Conservation (phyloP, 2,888 invertebrate species). For the Dyspetes luteomarginatus region DNA sequence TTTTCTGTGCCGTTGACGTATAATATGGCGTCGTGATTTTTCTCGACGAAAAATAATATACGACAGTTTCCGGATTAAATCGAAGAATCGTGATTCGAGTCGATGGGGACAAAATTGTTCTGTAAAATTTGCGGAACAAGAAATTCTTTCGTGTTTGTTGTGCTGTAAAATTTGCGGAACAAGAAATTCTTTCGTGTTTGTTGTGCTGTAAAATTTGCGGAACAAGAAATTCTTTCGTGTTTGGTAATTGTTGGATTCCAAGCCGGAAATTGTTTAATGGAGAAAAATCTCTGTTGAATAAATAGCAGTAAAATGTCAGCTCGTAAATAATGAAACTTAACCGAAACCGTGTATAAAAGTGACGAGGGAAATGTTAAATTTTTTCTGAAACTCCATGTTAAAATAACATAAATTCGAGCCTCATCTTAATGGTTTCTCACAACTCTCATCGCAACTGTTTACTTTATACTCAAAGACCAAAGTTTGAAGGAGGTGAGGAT, state of each 20-base stretch:
- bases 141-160: too few species aligned
- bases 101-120: too few species aligned
- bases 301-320: background rate
- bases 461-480: slow-evolving; percentile 3
- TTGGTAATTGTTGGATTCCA: too few species aligned
- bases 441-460: background rate
- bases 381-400: background rate
- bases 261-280: too few species aligned
- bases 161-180: too few species aligned
- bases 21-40: slow-evolving; percentile 10
- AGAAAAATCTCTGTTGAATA: too few species aligned
- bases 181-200: too few species aligned
- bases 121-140: too few species aligned
- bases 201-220: too few species aligned
- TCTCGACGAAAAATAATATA: slow-evolving; percentile 19
- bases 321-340: background rate
- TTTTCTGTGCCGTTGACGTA: slow-evolving; percentile 10
- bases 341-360: background rate
- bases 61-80: background rate
- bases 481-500: background rate
- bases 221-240: too few species aligned
- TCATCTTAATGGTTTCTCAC: background rate
- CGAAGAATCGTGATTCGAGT: too few species aligned
- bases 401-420: background rate
- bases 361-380: background rate